Evolutionary conservation across 2,888 invertebrate species (phyloP).

Genomic region (Drosophila prolongata): DNA sequence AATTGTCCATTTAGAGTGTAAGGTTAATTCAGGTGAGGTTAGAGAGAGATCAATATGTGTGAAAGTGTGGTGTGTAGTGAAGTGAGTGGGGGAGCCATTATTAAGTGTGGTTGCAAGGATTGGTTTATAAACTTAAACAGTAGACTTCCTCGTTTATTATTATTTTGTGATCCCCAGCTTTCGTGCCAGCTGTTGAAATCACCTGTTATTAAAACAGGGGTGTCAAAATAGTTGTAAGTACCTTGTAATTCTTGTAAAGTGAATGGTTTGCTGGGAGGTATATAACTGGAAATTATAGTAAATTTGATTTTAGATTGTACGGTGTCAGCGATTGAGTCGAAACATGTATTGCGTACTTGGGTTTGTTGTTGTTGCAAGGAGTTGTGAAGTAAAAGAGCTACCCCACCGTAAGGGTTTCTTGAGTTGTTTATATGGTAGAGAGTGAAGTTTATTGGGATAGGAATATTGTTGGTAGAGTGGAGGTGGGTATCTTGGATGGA

Average conservation of each 20-base stretch:
- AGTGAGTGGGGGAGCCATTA: too few relatives aligned
- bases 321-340: not conserved
- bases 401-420: not conserved
- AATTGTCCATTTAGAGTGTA: too few relatives aligned
- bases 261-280: not conserved
- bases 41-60: too few relatives aligned
- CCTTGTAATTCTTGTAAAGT: constrained; percentile 2
- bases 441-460: constrained; percentile 11
- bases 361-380: constrained; percentile 7
- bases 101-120: too few relatives aligned
- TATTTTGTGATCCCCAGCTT: not conserved
- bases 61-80: too few relatives aligned
- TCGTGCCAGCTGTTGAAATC: not conserved
- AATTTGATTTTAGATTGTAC: not conserved
- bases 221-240: too few relatives aligned
- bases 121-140: not conserved
- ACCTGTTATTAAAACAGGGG: too few relatives aligned
- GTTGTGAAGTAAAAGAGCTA: constrained; percentile 1
- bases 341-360: constrained; percentile 2
- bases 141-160: constrained; percentile 4
- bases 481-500: constrained; percentile 5
- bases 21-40: too few relatives aligned
- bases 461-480: not conserved
- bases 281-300: constrained; percentile 2
- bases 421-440: constrained; percentile 24